phyloP scores from a whole-genome alignment of 2,113 vertebrate genomes.

The Nesoenas mayeri region DNA sequence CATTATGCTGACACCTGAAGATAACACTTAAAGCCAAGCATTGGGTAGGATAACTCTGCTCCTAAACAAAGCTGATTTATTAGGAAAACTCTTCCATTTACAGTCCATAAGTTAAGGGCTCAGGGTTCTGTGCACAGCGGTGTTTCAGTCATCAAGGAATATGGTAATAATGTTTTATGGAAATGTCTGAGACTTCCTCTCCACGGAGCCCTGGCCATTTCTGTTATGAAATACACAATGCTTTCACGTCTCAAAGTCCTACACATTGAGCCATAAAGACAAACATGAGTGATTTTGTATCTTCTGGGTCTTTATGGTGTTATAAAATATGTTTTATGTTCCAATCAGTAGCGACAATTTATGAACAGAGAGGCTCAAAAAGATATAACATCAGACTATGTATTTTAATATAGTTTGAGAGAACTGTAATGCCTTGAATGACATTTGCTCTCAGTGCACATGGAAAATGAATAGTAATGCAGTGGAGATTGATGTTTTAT shows the following conservation, averaged over 20 bases:
- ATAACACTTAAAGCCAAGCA: not conserved
- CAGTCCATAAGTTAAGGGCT: slow-evolving; percentile 56
- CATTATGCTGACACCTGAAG: not conserved
- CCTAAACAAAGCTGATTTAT: slow-evolving; percentile 65
- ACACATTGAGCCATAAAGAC: slow-evolving; percentile 68
- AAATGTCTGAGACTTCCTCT: slow-evolving; percentile 32
- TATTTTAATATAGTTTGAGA: slow-evolving; percentile 72
- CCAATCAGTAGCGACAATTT: slow-evolving; percentile 72
- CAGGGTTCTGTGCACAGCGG: not conserved
- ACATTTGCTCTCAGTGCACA: slow-evolving; percentile 61
- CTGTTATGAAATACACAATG: slow-evolving; percentile 52
- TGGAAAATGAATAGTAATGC: slow-evolving; percentile 71
- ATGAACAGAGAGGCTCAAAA: slow-evolving; percentile 57
- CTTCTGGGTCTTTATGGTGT: slow-evolving; percentile 70
- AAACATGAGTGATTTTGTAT: slow-evolving; percentile 73
- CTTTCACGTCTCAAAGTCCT: slow-evolving; percentile 40
- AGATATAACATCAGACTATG: slow-evolving; percentile 62
- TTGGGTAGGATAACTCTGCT: not conserved
- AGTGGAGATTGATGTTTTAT: slow-evolving; percentile 52
- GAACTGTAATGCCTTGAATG: slow-evolving; percentile 61
- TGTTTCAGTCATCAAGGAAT: slow-evolving; percentile 50
- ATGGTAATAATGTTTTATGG: slow-evolving; percentile 55
- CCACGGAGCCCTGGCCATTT: not conserved
- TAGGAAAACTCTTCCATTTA: slow-evolving; percentile 43
- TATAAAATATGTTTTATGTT: slow-evolving; percentile 75